Evolutionary conservation across 2,113 vertebrate genomes (phyloP).

Genomic region (Ondatra zibethicus): DNA sequence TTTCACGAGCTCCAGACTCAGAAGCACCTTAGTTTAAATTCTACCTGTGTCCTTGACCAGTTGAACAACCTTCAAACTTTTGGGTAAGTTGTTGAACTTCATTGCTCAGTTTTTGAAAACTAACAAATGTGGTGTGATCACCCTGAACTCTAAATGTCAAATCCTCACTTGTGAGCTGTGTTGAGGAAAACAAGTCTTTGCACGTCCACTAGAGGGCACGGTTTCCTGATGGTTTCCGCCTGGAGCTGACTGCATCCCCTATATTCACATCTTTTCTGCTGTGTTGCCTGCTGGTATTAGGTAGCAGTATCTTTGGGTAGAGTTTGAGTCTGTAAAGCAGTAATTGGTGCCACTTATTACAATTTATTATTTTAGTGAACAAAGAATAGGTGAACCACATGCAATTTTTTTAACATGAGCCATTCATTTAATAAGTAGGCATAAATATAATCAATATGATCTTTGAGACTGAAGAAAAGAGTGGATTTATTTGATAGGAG

Average conservation of each 20-base stretch:
- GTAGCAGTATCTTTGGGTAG: not conserved
- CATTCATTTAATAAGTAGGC: slow-evolving; percentile 38
- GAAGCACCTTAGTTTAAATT: not conserved
- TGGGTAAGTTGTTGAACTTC: not conserved
- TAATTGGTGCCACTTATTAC: not conserved
- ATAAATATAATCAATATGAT: not conserved
- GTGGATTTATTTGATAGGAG: not conserved
- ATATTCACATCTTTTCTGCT: not conserved
- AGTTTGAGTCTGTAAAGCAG: slow-evolving; percentile 6
- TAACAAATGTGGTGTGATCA: not conserved
- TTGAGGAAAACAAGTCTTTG: not conserved
- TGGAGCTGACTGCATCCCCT: too few relatives aligned
- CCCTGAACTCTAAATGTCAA: not conserved
- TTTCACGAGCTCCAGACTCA: not conserved
- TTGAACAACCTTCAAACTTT: not conserved
- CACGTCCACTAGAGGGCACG: not conserved
- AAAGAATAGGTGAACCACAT: not conserved
- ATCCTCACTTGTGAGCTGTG: not conserved
- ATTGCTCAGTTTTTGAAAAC: not conserved
- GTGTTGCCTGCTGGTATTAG: not conserved
- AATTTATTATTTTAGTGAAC: slow-evolving; percentile 28
- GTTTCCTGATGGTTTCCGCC: not conserved
- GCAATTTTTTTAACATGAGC: not conserved
- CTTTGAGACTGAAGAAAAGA: not conserved
- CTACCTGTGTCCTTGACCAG: not conserved